phyloP scores from a whole-genome alignment of 2,888 invertebrate species.

The Parnassius orleans region DNA sequence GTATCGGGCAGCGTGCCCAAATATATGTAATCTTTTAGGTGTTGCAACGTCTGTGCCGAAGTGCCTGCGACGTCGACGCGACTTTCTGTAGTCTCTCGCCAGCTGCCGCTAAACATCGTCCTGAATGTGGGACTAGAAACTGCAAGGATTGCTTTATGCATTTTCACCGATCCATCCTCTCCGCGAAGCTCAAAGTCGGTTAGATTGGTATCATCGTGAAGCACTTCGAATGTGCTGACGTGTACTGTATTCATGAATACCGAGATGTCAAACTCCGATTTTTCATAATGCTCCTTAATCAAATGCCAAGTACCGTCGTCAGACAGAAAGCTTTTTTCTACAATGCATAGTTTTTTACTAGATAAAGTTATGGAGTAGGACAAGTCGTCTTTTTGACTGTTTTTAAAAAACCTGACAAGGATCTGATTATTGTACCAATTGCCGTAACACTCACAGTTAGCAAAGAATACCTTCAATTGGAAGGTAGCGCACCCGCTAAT shows the following conservation, averaged over 20 bases:
- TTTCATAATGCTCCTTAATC: constrained; percentile 41
- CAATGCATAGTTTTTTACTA: constrained; percentile 40
- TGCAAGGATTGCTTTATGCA: too few relatives aligned
- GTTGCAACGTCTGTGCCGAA: constrained; percentile 43
- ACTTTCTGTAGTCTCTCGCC: constrained; percentile 50
- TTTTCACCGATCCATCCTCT: too few relatives aligned
- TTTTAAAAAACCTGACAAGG: constrained; percentile 43
- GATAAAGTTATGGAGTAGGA: constrained; percentile 42
- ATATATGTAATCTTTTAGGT: constrained; percentile 52
- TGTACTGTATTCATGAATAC: too few relatives aligned
- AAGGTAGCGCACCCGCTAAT: constrained; percentile 43
- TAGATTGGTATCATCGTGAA: too few relatives aligned
- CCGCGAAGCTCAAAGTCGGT: too few relatives aligned
- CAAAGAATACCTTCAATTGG: constrained; percentile 37
- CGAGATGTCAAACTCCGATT: constrained; percentile 42
- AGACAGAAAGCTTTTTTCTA: constrained; percentile 40
- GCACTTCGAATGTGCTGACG: too few relatives aligned
- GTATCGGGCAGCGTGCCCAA: constrained; percentile 43
- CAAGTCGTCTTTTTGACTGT: constrained; percentile 38
- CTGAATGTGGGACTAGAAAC: too few relatives aligned
- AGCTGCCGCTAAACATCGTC: constrained; percentile 46
- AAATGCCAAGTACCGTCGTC: constrained; percentile 53
- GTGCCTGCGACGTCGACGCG: constrained; percentile 46
- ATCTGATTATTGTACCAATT: constrained; percentile 34
- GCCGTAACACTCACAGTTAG: constrained; percentile 39